A percentile compares a stretch with the other conserved stretches of the same genome.
phyloP scores from a whole-genome alignment of 1,140 invertebrate species.

The Mizuhopecten yessoensis region DNA sequence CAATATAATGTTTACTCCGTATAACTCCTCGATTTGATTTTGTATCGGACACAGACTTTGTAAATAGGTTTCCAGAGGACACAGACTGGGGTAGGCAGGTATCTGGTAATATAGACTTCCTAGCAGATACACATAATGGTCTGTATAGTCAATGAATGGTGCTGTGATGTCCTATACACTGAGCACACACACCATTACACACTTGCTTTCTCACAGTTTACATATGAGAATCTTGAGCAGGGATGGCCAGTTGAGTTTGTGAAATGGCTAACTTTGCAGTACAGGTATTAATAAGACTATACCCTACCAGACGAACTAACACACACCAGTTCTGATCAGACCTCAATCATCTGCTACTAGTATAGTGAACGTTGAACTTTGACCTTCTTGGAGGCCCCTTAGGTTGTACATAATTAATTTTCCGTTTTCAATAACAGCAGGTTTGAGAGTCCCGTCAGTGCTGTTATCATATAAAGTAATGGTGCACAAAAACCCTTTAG shows the following conservation, averaged over 20 bases:
- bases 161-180: slow-evolving; percentile 7
- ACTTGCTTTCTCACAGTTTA: not conserved
- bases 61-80: not conserved
- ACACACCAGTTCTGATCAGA: not conserved
- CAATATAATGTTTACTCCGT: not conserved
- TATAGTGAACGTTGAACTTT: not conserved
- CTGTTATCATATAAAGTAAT: slow-evolving; percentile 3
- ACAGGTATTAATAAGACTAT: not conserved
- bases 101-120: not conserved
- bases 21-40: not conserved
- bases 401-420: slow-evolving; percentile 40
- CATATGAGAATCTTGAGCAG: not conserved
- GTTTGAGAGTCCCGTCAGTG: not conserved
- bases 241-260: not conserved
- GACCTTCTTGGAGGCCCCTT: not conserved
- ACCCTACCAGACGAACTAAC: too few species aligned
- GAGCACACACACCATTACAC: not conserved
- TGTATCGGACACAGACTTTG: not conserved
- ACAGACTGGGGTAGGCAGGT: not conserved
- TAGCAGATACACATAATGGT: not conserved
- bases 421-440: slow-evolving; percentile 33
- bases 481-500: not conserved
- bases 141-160: not conserved
- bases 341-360: not conserved
- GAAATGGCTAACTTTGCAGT: not conserved